Base-by-base conservation (phyloP, 1,140 invertebrate genomes). In the Wiebesia pumilae region DNA sequence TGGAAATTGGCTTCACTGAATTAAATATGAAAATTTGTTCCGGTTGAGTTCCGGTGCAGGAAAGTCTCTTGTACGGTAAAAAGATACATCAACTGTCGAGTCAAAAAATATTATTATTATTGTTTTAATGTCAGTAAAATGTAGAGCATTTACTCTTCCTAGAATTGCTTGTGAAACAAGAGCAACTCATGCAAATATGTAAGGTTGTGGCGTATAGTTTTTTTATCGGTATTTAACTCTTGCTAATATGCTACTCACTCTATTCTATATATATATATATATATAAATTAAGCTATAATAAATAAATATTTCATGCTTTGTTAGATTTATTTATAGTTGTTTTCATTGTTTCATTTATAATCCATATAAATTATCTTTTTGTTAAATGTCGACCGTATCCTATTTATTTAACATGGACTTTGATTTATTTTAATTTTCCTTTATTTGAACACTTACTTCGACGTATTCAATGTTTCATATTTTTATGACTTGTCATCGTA, bases 11-110 rank as follows among this genome's bases (percentile, higher is more conserved):
- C n/a, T 14, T 30, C 6, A 35, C 35, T 38, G 14, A 7, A 38
- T 19, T 75, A 43, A 62, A 75, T 19, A 7, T 75, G 71, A 43
- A n/a, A 75, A 75, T 75, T 75, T 38, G 38, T 75, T 75, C 40
- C 40, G 38, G 24, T 40, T 40, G 1, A 16, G 16, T 73, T 73
- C 38, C 40, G 40, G 38, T 27, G 1, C n/a, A n/a, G 21, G 1
- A 43, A 3, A n/a, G 38, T 38, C 33, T n/a, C 14, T 71, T n/a
- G 7, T 19, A 14, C 71, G 4, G n/a, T 16, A 16, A 54, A 10
- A 6, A 6, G 38, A 40, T 27, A 43, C 2, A 43, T 12, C 40
- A 24, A 0, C 35, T 21, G n/a, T 67, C 7, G 14, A 24, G 35
- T 3, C 24, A 38, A 1, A 71, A 62, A 27, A 14, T 47, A 47